Evolutionary conservation across 2,797 vertebrate genomes (phyloP).

Genomic region (Todus mexicanus): DNA sequence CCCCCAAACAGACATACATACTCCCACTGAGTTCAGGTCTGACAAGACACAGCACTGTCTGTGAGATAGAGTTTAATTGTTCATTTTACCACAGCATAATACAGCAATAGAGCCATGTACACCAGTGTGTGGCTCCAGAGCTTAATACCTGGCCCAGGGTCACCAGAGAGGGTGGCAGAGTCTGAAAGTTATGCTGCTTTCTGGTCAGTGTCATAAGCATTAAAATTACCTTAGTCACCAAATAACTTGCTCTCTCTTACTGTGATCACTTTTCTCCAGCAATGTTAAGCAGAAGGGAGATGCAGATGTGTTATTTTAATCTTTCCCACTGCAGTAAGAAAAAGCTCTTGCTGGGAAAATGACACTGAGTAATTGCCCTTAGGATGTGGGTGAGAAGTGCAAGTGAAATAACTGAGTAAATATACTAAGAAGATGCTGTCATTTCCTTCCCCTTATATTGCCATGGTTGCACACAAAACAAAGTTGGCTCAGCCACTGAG

Average conservation of each 20-base stretch:
- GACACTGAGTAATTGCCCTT: background rate
- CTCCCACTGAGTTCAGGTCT: background rate
- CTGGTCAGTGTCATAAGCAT: background rate
- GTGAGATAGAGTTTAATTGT: background rate
- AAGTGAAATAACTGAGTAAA: constrained; percentile 56
- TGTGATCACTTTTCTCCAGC: background rate
- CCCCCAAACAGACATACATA: background rate
- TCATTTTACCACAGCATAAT: background rate
- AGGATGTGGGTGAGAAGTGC: constrained; percentile 9
- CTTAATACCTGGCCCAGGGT: background rate
- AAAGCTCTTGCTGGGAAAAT: constrained; percentile 20
- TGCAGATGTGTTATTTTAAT: background rate
- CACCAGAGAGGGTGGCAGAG: background rate
- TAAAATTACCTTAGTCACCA: background rate
- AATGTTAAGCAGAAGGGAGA: background rate
- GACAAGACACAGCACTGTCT: background rate
- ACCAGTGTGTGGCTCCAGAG: background rate
- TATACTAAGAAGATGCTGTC: background rate
- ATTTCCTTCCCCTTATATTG: constrained; percentile 47
- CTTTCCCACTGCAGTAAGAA: background rate
- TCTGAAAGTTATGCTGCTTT: background rate
- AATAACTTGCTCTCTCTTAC: background rate
- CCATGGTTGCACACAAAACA: constrained; percentile 28
- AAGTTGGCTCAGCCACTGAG: background rate
- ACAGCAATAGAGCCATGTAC: background rate